phyloP scores from a whole-genome alignment of 2,888 invertebrate species.

The Lydus trimaculatus region DNA sequence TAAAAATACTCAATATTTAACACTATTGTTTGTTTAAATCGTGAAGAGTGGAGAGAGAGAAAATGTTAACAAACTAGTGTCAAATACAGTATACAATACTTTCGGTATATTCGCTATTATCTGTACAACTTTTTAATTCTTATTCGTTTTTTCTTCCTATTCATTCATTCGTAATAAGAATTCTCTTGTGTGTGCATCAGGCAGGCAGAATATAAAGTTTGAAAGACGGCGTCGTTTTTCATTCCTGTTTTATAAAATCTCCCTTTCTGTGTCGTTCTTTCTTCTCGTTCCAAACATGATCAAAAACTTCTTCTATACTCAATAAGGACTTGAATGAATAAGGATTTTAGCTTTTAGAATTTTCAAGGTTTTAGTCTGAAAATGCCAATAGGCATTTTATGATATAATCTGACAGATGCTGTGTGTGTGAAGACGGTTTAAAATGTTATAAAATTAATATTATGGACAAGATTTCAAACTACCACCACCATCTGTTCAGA shows the following conservation, averaged over 20 bases:
- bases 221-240: conserved; percentile 7
- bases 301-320: background rate
- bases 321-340: background rate
- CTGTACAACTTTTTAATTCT: background rate
- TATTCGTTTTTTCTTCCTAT: background rate
- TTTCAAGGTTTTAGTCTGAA: background rate
- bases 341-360: background rate
- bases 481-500: background rate
- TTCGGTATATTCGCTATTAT: background rate
- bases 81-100: background rate
- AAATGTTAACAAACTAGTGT: background rate
- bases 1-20: conserved; percentile 3
- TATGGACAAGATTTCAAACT: background rate
- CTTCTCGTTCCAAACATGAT: background rate
- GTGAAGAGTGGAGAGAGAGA: background rate
- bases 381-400: background rate
- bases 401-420: background rate
- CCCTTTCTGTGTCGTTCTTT: background rate
- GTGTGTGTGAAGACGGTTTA: background rate
- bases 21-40: background rate
- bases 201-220: conserved; percentile 6
- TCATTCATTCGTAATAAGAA: conserved; percentile 4
- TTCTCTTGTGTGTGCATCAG: conserved; percentile 5
- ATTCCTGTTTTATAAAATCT: background rate
- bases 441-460: background rate